These are phyloP conservation scores for Achroia grisella DNA, from an alignment of 1,140 invertebrate genomes.

Conservation along the genomic window DNA sequence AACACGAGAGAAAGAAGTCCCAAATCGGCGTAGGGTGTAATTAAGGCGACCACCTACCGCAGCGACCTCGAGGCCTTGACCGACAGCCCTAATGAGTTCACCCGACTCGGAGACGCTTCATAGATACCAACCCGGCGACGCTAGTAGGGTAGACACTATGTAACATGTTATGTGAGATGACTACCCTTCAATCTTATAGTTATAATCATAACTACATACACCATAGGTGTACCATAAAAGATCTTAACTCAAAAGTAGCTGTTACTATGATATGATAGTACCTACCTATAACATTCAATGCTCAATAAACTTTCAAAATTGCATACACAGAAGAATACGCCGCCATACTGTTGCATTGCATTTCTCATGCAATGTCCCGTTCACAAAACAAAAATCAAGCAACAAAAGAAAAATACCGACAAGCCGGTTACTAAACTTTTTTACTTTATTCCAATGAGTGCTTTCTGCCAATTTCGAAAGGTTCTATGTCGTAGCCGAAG, in stretches of 20 bases:
- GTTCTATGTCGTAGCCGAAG: constrained; percentile 45
- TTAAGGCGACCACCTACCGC: constrained; percentile 64
- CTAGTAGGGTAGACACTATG: no score
- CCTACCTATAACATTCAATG: neutral
- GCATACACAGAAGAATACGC: constrained; percentile 33
- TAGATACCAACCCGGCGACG: neutral
- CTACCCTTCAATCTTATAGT: neutral
- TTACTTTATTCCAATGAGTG: constrained; percentile 61
- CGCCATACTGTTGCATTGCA: constrained; percentile 67
- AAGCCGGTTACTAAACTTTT: constrained; percentile 69
- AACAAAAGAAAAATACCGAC: constrained; percentile 66
- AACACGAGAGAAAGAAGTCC: constrained; percentile 42
- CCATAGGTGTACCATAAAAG: neutral
- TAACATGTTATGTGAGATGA: no score
- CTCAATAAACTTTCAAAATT: constrained; percentile 27
- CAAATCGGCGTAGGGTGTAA: constrained; percentile 54
- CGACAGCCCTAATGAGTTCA: constrained; percentile 67
- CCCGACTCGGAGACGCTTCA: constrained; percentile 11
- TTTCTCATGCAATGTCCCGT: constrained; percentile 70
- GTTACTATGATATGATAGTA: no score
- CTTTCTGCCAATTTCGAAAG: constrained; percentile 29
- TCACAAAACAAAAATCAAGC: constrained; percentile 67
- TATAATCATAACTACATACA: neutral
- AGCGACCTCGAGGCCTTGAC: constrained; percentile 66
- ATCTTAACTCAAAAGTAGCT: neutral